Base-by-base conservation (phyloP, 2,797 vertebrate species). In the Cebuella pygmaea region DNA sequence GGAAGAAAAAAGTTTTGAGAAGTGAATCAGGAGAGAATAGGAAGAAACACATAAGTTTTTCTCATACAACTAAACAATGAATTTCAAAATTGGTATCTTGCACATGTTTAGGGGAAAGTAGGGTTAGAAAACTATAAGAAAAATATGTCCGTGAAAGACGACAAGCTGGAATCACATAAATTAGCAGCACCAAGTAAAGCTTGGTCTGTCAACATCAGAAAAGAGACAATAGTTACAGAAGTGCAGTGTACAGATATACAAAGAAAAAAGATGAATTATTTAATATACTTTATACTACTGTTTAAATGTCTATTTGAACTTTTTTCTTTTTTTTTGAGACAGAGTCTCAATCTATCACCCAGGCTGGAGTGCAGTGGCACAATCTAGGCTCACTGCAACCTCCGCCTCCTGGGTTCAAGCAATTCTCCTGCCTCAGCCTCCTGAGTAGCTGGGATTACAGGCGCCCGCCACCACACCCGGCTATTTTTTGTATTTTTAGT, bases 231-330 rank as follows among this genome's bases (percentile, higher is more conserved):
- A 74, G 52, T 61, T 4, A 55, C 0, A 92, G 24, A 33, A 72
- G 55, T 83, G 24, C 14, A 64, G 41, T 61, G 41, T 79, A 52
- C 1, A 84, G 36, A 79, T 84, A 78, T 17, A 72, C 26, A 79
- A 74, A 52, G 50, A 84, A 79, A 85, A 91, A 88, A 85, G 41
- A 82, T 14, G 19, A 48, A 78, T 70, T 52, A n/a, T 80, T 74
- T 85, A 52, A 85, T 61, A 17, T 52, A 39, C 79, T 74, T 94
- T 89, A 64, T 80, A 39, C 14, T 64, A 61, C 30, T 55, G 2
- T 44, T 92, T 86, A 93, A 93, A 55, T 57, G 44, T 88, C 24
- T 88, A n/a, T 41, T 88, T 96, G 64, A 67, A 17, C 33, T 9
- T 70, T 70, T 72, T 36, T 70, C 10, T 70, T 70, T n/a, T n/a